A percentile compares a stretch with the other conserved stretches of the same genome.
These are phyloP conservation scores for Chironomus riparius DNA, from an alignment of 2,888 invertebrate genomes.

Conservation along the genomic window DNA sequence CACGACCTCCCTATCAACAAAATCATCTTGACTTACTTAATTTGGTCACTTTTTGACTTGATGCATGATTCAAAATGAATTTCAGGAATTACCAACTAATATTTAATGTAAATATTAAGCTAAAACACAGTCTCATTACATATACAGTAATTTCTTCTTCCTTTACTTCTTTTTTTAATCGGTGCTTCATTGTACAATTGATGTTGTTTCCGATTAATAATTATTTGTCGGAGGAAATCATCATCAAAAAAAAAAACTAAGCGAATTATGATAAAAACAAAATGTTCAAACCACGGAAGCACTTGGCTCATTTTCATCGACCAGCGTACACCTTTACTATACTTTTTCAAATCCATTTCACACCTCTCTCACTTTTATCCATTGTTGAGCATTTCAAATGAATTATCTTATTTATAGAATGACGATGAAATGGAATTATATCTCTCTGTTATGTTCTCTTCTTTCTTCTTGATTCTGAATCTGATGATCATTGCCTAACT, in stretches of 20 bases:
- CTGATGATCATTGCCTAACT: not conserved
- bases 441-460: not conserved
- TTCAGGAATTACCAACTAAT: not conserved
- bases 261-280: not conserved
- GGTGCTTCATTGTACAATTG: not conserved
- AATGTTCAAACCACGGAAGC: not conserved
- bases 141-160: not conserved
- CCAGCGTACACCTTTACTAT: no score
- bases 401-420: not conserved
- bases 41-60: not conserved
- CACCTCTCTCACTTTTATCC: not conserved
- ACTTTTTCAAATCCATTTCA: not conserved
- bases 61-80: not conserved
- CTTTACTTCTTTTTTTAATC: not conserved
- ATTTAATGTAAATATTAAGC: slow-evolving; percentile 9
- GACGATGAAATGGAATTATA: not conserved
- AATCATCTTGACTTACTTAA: not conserved
- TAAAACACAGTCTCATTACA: slow-evolving; percentile 21
- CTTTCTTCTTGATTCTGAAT: not conserved
- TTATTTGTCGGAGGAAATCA: not conserved
- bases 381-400: not conserved
- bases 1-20: not conserved
- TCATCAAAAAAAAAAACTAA: not conserved
- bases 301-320: not conserved
- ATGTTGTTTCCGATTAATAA: not conserved